phyloP scores from a whole-genome alignment of 2,113 vertebrate species.

The Catharus minimus region DNA sequence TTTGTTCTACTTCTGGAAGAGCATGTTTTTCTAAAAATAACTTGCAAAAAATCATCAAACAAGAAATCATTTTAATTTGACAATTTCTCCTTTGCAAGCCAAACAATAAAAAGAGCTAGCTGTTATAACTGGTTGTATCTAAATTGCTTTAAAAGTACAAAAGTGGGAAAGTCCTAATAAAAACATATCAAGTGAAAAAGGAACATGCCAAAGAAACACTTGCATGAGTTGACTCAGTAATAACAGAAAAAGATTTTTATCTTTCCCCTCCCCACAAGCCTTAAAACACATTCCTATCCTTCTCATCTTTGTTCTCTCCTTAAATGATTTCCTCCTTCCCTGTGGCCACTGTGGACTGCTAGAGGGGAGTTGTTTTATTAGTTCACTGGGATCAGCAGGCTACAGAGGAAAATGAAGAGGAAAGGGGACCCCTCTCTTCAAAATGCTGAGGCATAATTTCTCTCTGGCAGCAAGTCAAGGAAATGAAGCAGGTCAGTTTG shows the following conservation, averaged over 20 bases:
- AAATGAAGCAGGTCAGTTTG: neutral
- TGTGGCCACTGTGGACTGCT: neutral
- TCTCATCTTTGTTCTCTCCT: neutral
- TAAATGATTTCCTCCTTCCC: neutral
- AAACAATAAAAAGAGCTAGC: neutral
- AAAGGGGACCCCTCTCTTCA: neutral
- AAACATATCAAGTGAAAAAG: neutral
- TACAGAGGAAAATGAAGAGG: neutral
- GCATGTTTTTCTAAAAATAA: neutral
- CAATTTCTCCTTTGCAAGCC: neutral
- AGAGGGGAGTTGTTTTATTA: neutral
- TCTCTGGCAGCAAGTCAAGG: neutral
- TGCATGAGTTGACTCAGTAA: neutral
- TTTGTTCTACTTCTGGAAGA: neutral
- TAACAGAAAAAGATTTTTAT: neutral
- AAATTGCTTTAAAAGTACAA: neutral
- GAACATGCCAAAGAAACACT: neutral
- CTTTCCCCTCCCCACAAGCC: accelerated
- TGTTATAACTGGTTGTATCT: neutral
- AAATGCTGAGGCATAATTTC: neutral
- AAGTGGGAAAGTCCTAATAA: neutral
- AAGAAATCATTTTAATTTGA: neutral
- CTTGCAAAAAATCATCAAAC: neutral
- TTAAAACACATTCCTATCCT: neutral
- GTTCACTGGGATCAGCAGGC: neutral